Conservation (phyloP, 2,113 vertebrate genomes). For the Scomber colias region DNA sequence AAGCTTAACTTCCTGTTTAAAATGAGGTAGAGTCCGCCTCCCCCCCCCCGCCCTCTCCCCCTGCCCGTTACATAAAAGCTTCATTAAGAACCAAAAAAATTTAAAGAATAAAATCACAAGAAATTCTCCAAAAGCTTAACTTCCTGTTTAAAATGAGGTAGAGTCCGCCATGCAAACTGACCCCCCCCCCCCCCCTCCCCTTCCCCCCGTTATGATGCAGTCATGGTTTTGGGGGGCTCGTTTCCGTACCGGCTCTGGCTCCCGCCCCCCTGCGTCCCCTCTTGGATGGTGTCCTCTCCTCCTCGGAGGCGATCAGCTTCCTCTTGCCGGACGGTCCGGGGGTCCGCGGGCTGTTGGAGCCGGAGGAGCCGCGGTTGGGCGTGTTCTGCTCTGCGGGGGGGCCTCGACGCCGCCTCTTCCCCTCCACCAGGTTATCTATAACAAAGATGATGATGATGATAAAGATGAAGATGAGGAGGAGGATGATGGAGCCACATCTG, state of each 20-base stretch:
- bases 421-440: conserved; percentile 97
- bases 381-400: conserved; percentile 78
- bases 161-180: no score
- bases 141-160: no score
- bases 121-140: no score
- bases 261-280: conserved; percentile 89
- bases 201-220: fast-evolving
- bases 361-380: conserved; percentile 82
- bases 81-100: no score
- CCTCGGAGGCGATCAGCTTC: conserved; percentile 88
- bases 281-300: conserved; percentile 89
- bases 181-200: background rate
- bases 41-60: background rate
- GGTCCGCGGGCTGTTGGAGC: conserved; percentile 82
- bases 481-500: no score
- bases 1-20: no score
- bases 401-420: conserved; percentile 91
- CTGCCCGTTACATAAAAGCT: background rate
- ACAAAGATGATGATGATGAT: background rate
- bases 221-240: background rate
- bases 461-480: no score
- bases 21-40: no score
- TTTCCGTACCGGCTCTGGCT: conserved; percentile 85
- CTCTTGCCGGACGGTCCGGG: conserved; percentile 89
- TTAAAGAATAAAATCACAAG: background rate